phyloP scores from a whole-genome alignment of 2,113 vertebrate genomes.

The Benitochromis conjunctus region DNA sequence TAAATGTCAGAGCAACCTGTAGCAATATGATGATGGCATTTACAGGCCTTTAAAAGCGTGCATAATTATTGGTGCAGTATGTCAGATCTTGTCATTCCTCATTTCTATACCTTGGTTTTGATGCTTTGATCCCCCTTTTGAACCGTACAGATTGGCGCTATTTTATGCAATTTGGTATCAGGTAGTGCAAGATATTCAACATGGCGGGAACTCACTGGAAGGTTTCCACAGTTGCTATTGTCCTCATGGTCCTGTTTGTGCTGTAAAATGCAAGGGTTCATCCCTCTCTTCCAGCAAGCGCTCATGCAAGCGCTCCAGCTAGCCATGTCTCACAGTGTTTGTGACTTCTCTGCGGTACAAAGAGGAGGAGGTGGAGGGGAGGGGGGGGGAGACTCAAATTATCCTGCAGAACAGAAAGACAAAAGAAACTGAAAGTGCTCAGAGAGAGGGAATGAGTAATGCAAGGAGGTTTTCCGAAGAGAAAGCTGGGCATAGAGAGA shows the following conservation, averaged over 20 bases:
- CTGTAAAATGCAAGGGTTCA: slow-evolving; percentile 5
- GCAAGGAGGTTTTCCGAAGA: slow-evolving; percentile 45
- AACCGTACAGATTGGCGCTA: background rate
- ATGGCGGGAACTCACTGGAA: background rate
- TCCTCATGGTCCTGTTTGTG: background rate
- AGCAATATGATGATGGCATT: background rate
- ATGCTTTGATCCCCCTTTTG: background rate
- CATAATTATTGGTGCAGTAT: background rate
- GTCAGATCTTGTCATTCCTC: background rate
- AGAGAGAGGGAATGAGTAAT: slow-evolving; percentile 54
- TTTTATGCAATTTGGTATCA: background rate
- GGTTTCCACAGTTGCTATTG: background rate
- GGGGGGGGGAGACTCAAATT: slow-evolving; percentile 43
- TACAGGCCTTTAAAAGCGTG: background rate
- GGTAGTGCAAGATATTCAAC: background rate
- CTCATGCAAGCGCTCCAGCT: slow-evolving; percentile 8
- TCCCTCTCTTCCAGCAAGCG: background rate
- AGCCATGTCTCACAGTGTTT: slow-evolving; percentile 29
- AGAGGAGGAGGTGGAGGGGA: background rate
- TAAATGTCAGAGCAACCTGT: background rate
- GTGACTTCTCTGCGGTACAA: slow-evolving; percentile 44
- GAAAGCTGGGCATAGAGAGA: slow-evolving; percentile 33
- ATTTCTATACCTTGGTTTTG: background rate
- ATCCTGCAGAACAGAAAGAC: slow-evolving; percentile 62
- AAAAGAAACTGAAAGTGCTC: slow-evolving; percentile 56